Percentiles rank a stretch among this genome's conserved stretches.
phyloP scores from a whole-genome alignment of 2,113 vertebrate genomes.

The Chloebia gouldiae region DNA sequence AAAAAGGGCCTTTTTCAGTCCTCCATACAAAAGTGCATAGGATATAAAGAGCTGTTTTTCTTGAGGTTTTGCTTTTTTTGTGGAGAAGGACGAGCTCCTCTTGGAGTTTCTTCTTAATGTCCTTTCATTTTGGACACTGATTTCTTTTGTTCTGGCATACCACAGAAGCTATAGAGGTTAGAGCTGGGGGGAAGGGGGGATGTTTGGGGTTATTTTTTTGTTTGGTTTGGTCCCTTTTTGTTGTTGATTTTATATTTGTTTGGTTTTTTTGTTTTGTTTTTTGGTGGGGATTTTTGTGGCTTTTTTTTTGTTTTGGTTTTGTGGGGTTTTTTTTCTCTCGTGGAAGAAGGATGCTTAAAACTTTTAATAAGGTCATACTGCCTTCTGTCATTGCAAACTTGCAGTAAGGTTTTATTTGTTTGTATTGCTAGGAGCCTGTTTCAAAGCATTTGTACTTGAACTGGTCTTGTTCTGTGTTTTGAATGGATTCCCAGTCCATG shows the following conservation, averaged over 20 bases:
- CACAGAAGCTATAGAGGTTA: background rate
- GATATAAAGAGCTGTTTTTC: background rate
- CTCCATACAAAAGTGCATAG: rapidly evolving
- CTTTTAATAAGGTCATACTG: background rate
- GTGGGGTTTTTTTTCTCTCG: background rate
- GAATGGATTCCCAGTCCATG: background rate
- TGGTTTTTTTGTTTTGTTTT: background rate
- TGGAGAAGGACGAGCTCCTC: no score
- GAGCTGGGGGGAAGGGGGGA: no score
- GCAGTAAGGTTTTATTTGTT: background rate
- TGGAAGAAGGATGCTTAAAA: background rate
- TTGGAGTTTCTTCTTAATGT: background rate
- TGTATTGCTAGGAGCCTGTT: rapidly evolving
- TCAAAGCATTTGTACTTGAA: background rate
- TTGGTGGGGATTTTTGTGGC: background rate
- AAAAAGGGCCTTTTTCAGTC: background rate
- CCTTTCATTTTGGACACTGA: background rate
- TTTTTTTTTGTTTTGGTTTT: background rate
- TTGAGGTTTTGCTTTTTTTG: background rate
- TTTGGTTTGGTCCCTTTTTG: background rate
- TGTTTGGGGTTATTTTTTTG: background rate
- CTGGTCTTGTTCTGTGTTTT: background rate
- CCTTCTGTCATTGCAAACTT: rapidly evolving
- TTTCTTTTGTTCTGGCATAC: background rate
- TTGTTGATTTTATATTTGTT: background rate